Percentiles rank a stretch among this genome's conserved stretches.
Evolutionary conservation across 2,797 vertebrate genomes (phyloP).

Genomic region (Xenops minutus): DNA sequence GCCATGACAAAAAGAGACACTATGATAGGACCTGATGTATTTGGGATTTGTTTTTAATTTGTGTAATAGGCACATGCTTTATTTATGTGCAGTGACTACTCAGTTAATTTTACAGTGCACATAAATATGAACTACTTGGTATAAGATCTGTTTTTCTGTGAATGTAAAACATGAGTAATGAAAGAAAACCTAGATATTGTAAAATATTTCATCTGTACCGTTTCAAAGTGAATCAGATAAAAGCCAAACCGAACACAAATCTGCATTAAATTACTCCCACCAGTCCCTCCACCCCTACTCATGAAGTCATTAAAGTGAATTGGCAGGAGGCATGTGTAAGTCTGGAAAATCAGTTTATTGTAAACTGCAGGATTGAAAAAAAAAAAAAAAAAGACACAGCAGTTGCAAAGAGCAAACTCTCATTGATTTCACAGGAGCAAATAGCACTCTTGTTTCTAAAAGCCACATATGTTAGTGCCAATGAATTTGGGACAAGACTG

Average conservation of each 20-base stretch:
- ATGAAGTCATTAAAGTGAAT: neutral
- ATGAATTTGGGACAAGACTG: neutral
- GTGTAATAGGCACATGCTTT: neutral
- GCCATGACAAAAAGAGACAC: neutral
- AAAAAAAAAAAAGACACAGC: neutral
- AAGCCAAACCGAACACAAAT: conserved; percentile 2
- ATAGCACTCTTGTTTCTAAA: neutral
- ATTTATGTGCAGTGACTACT: neutral
- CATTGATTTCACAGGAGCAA: neutral
- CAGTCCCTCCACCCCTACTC: neutral
- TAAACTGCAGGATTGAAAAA: neutral
- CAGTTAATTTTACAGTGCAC: conserved; percentile 14
- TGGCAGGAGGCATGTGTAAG: neutral
- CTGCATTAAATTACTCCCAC: neutral
- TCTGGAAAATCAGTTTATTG: neutral
- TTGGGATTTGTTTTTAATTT: conserved; percentile 28
- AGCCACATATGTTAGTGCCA: neutral
- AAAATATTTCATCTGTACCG: neutral
- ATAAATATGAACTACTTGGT: conserved; percentile 13
- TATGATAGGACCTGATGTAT: neutral
- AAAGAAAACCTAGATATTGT: conserved; percentile 25
- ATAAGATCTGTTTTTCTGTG: conserved; percentile 10
- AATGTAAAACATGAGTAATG: conserved; percentile 4
- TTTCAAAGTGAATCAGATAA: conserved; percentile 34
- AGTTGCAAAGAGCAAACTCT: neutral